Percentiles rank a stretch among this genome's conserved stretches.
These are phyloP conservation scores for Presbytis comata DNA, from an alignment of 2,797 vertebrate species.

Conservation along the genomic window DNA sequence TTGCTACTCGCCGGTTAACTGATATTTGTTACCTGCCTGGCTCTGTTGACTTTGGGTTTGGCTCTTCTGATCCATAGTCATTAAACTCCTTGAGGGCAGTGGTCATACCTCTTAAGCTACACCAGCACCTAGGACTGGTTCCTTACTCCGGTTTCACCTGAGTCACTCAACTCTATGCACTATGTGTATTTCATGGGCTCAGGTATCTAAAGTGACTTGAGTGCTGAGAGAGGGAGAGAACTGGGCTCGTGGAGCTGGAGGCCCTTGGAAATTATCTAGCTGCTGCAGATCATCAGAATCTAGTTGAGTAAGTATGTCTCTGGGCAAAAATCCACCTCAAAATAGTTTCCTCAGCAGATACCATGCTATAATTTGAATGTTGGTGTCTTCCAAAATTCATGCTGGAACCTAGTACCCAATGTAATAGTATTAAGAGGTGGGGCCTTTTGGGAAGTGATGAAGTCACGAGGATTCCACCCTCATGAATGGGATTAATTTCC, in stretches of 20 bases:
- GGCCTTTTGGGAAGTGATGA: background rate
- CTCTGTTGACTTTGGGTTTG: background rate
- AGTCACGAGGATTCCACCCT: background rate
- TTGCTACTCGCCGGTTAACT: background rate
- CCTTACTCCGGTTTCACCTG: background rate
- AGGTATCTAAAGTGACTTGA: background rate
- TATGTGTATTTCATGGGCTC: background rate
- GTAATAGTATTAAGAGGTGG: background rate
- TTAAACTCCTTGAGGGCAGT: background rate
- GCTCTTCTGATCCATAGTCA: background rate
- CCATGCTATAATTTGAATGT: background rate
- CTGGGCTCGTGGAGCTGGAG: no score
- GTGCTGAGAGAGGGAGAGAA: background rate
- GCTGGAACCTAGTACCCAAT: background rate
- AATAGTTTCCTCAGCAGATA: background rate
- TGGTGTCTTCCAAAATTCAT: background rate
- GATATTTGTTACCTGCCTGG: no score
- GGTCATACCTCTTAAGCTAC: background rate
- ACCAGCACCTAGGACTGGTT: background rate
- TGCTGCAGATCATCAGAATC: background rate
- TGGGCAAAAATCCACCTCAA: background rate
- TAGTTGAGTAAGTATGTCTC: background rate
- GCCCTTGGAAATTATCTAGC: background rate
- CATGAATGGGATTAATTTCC: background rate
- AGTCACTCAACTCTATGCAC: background rate